Base-by-base conservation (phyloP, 2,113 vertebrate genomes). In the Caranx ignobilis region DNA sequence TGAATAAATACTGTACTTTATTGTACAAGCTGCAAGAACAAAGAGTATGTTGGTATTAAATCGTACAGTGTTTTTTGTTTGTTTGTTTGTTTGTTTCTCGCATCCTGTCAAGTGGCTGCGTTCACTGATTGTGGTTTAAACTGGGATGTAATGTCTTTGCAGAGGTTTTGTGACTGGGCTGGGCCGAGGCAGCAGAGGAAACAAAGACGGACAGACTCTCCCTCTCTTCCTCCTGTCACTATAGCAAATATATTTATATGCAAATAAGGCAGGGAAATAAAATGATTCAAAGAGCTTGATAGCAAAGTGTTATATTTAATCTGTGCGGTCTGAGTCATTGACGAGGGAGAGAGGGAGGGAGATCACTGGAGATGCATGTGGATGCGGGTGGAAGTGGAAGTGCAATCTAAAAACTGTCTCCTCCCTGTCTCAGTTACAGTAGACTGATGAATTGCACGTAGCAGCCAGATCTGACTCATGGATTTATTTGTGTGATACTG, bases 261-360 rank as follows among this genome's bases (percentile, higher is more conserved):
- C 62, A 89, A 82, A 89, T 78, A 56, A 70, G 19, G 45, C 48
- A 50, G 77, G 75, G 64, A 75, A 87, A 72, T 79, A 74, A 77
- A 79, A 83, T 67, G 48, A 82, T 75, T 84, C 52, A 72, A 66
- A 87, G 65, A 26, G 39, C 52, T 81, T 11, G 67, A 83, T 76
- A 74, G 71, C n/a, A 55, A 76, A 78, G 64, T 59, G 41, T 77
- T 76, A 19, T 62, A 86, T 83, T 85, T 86, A 75, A 88, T 81
- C 81, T 71, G 59, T n/a, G 41, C 15, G 34, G 56, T 71, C 71
- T 74, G 43, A 80, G 66, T 74, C 68, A 45, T 56, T 56, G 63
- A 72, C 1, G 10, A 11, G 2, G 71, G 21, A 59, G 19, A 48
- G 45, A 10, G 15, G 15, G 57, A 13, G 39, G 52, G 66, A 54